phyloP scores from a whole-genome alignment of 2,888 invertebrate species.

The Anorthoa munda region DNA sequence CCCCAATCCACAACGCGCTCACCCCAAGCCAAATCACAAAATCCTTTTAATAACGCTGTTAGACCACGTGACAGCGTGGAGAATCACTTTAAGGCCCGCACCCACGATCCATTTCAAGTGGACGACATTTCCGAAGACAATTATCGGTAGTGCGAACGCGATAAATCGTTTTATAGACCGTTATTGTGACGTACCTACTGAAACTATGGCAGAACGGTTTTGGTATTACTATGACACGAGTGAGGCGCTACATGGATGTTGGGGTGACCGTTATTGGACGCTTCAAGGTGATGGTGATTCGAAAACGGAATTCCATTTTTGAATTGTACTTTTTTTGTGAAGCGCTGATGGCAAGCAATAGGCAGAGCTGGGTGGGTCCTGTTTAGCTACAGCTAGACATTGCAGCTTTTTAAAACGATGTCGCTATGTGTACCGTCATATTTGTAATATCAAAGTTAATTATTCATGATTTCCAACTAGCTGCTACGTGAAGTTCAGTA shows the following conservation, averaged over 20 bases:
- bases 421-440: too few relatives aligned
- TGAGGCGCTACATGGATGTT: slow-evolving; percentile 40
- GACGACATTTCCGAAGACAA: slow-evolving; percentile 79
- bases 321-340: background rate
- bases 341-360: too few relatives aligned
- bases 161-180: slow-evolving; percentile 78
- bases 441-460: too few relatives aligned
- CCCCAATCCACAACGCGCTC: background rate
- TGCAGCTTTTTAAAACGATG: too few relatives aligned
- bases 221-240: slow-evolving; percentile 34
- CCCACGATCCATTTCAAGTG: slow-evolving; percentile 80
- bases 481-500: too few relatives aligned
- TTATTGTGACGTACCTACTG: slow-evolving; percentile 58
- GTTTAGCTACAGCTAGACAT: too few relatives aligned
- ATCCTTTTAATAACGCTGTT: slow-evolving; percentile 43
- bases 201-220: slow-evolving; percentile 36
- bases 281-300: slow-evolving; percentile 15
- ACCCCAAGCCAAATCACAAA: background rate
- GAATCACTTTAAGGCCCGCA: slow-evolving; percentile 66
- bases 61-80: slow-evolving; percentile 58
- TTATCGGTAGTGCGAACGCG: slow-evolving; percentile 75
- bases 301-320: slow-evolving; percentile 21
- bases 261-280: slow-evolving; percentile 23
- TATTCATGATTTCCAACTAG: too few relatives aligned
- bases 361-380: too few relatives aligned